A percentile compares a stretch with the other conserved stretches of the same genome.
Evolutionary conservation across 2,888 invertebrate genomes (phyloP).

Genomic region (Cataglyphis rosenhaueri): DNA sequence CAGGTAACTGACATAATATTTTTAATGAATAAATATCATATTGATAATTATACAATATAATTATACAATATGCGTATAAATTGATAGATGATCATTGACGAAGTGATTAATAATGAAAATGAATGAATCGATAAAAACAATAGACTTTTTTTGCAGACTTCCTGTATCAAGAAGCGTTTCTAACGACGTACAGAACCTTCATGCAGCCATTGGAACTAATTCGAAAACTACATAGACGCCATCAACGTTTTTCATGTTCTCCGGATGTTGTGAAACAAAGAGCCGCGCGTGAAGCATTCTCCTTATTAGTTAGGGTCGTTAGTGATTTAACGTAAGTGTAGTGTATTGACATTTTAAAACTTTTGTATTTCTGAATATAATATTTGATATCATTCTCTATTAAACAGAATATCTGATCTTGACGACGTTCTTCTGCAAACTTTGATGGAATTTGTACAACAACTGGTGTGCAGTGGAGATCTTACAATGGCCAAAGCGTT

Average conservation of each 20-base stretch:
- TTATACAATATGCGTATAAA: not conserved
- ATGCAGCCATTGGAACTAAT: constrained; percentile 95
- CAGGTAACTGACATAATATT: constrained; percentile 82
- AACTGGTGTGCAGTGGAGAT: constrained; percentile 96
- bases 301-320: constrained; percentile 96
- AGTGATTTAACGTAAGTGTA: constrained; percentile 96
- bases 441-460: constrained; percentile 97
- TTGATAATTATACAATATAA: not conserved
- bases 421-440: constrained; percentile 92
- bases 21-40: not conserved
- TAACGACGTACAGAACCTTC: constrained; percentile 98
- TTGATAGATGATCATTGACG: not conserved
- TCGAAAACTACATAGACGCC: constrained; percentile 93
- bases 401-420: constrained; percentile 92
- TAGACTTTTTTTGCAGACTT: constrained; percentile 88
- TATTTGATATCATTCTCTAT: not conserved
- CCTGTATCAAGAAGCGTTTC: constrained; percentile 98
- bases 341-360: not conserved
- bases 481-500: constrained; percentile 96
- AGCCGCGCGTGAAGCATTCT: constrained; percentile 95
- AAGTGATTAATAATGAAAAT: not conserved
- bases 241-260: constrained; percentile 91
- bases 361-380: not conserved
- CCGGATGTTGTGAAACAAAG: constrained; percentile 90
- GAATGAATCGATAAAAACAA: not conserved